A percentile compares a stretch with the other conserved stretches of the same genome.
Evolutionary conservation across 2,113 vertebrate genomes (phyloP).

Genomic region (Hemichromis elongatus): DNA sequence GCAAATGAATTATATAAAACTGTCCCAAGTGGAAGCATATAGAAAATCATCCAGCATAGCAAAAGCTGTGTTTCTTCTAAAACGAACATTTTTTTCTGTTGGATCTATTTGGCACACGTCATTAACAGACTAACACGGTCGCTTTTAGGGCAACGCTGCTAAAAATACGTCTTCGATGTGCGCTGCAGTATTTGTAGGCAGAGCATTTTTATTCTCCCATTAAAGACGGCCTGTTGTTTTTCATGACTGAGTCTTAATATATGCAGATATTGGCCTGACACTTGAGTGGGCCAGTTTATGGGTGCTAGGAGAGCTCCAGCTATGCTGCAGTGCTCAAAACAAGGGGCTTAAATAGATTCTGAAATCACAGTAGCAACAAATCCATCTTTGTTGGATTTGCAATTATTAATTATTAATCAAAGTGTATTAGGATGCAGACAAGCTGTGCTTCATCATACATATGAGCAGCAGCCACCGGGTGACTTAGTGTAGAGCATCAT

Average conservation of each 20-base stretch:
- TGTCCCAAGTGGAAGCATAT: background rate
- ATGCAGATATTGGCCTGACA: background rate
- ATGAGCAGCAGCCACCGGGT: rapidly evolving
- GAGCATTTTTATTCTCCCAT: background rate
- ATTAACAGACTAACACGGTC: background rate
- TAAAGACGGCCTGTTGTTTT: background rate
- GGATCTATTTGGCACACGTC: background rate
- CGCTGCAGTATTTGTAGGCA: background rate
- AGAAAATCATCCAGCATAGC: rapidly evolving
- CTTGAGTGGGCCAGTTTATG: background rate
- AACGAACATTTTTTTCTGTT: background rate
- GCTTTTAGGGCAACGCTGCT: background rate
- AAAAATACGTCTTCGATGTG: background rate
- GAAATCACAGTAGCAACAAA: background rate
- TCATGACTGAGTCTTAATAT: background rate
- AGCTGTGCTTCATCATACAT: background rate
- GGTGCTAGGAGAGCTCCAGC: background rate
- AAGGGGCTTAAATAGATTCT: background rate
- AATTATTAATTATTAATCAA: background rate
- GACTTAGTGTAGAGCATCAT: background rate
- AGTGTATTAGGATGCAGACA: background rate
- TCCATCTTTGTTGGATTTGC: background rate
- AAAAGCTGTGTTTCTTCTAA: background rate
- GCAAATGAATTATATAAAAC: background rate
- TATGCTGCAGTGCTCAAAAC: background rate